Conservation (phyloP, 2,888 invertebrate species). For the Oscheius onirici region DNA sequence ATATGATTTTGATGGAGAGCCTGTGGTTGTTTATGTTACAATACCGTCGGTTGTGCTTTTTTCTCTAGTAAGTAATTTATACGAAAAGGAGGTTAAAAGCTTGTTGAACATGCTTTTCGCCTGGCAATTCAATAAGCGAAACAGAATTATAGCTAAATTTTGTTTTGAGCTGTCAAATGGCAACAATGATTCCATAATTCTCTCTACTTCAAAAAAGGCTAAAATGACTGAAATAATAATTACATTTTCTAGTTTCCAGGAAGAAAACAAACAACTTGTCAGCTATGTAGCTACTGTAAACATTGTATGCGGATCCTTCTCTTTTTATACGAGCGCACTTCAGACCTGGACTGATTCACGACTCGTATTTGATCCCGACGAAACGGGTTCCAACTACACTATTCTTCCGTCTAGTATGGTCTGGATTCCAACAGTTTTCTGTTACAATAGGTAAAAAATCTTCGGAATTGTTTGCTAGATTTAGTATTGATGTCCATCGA, state of each 20-base stretch:
- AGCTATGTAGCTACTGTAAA: slow-evolving; percentile 21
- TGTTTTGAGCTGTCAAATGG: no score
- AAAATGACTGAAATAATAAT: neutral
- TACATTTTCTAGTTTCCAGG: slow-evolving; percentile 21
- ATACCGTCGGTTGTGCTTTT: slow-evolving; percentile 11
- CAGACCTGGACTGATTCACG: slow-evolving; percentile 18
- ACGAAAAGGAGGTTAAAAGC: no score
- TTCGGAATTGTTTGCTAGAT: neutral
- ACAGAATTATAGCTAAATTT: no score
- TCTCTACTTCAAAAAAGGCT: no score
- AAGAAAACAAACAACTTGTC: slow-evolving; percentile 18
- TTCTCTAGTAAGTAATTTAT: slow-evolving; percentile 20
- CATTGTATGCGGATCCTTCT: neutral
- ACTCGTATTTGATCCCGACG: slow-evolving; percentile 19
- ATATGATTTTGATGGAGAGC: slow-evolving; percentile 11
- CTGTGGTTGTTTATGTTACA: slow-evolving; percentile 2
- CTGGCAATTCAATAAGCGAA: no score
- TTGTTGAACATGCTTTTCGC: no score
- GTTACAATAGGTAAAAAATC: slow-evolving; percentile 23
- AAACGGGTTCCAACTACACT: slow-evolving; percentile 11
- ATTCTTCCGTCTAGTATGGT: slow-evolving; percentile 14
- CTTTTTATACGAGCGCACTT: no score
- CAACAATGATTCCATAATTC: no score
- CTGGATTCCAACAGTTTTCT: slow-evolving; percentile 24
- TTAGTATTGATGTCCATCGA: slow-evolving; percentile 8